phyloP scores from a whole-genome alignment of 2,888 invertebrate species.

The Calliopum simillimum region DNA sequence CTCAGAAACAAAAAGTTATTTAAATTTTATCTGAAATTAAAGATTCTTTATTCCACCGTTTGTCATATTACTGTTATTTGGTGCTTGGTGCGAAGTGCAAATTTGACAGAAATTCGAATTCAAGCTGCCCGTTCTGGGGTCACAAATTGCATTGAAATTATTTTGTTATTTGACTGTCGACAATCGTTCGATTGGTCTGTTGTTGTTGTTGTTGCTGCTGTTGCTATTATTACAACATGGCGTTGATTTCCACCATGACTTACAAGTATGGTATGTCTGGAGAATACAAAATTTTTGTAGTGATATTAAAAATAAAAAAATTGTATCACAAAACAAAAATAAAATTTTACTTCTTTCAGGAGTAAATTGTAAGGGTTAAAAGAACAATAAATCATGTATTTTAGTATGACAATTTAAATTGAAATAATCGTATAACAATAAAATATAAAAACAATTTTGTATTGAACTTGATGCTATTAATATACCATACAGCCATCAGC shows the following conservation, averaged over 20 bases:
- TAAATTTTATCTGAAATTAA: no score
- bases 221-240: constrained; percentile 36
- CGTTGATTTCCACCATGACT: constrained; percentile 28
- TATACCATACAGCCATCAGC: no score
- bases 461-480: no score
- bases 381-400: no score
- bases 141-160: constrained; percentile 64
- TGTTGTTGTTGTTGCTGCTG: neutral
- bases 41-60: neutral
- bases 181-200: constrained; percentile 39
- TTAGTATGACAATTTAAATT: no score
- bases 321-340: no score
- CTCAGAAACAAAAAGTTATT: no score
- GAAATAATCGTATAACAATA: no score
- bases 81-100: constrained; percentile 52
- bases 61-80: neutral
- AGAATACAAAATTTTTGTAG: neutral
- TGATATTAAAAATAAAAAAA: neutral
- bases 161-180: constrained; percentile 57
- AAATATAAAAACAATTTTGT: no score
- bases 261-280: neutral
- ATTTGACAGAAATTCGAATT: constrained; percentile 53
- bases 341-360: no score
- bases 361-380: no score
- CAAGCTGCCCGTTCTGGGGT: constrained; percentile 45